Evolutionary conservation across 2,113 vertebrate genomes (phyloP).

Genomic region (Paraplagusia blochii): DNA sequence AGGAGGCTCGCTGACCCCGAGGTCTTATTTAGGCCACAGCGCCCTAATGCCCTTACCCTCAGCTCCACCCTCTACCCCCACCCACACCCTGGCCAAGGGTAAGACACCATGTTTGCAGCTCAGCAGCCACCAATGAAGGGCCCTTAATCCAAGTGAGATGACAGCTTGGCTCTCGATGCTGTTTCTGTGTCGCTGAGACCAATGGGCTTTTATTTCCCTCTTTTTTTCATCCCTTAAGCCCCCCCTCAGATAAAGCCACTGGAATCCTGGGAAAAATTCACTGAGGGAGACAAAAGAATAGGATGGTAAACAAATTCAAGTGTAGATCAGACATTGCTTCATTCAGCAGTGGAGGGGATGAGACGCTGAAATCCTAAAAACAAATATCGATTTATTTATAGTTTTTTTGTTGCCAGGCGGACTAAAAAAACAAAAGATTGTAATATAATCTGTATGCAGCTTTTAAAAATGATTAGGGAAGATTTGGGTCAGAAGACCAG

Average conservation of each 20-base stretch:
- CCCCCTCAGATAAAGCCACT: slow-evolving; percentile 53
- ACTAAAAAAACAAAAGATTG: slow-evolving; percentile 67
- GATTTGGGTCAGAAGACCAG: slow-evolving; percentile 80
- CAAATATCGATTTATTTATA: slow-evolving; percentile 12
- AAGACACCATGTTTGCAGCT: slow-evolving; percentile 59
- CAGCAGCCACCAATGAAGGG: slow-evolving; percentile 64
- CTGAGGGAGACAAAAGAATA: slow-evolving; percentile 51
- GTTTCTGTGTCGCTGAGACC: slow-evolving; percentile 69
- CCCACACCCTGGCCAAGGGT: slow-evolving; percentile 48
- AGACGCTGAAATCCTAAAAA: slow-evolving; percentile 34
- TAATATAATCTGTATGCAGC: slow-evolving; percentile 68
- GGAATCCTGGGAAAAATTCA: slow-evolving; percentile 63
- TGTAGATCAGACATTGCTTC: slow-evolving; percentile 47
- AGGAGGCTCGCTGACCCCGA: slow-evolving; percentile 62
- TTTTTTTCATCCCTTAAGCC: slow-evolving; percentile 63
- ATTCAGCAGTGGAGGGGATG: slow-evolving; percentile 44
- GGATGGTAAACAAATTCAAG: slow-evolving; percentile 66
- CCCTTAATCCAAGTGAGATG: slow-evolving; percentile 74
- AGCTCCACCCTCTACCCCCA: slow-evolving; percentile 42
- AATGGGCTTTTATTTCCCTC: slow-evolving; percentile 71
- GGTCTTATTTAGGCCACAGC: slow-evolving; percentile 69
- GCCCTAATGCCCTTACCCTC: slow-evolving; percentile 47
- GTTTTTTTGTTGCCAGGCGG: slow-evolving; percentile 34
- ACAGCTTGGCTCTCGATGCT: slow-evolving; percentile 68
- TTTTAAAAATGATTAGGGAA: slow-evolving; percentile 67